Base-by-base conservation (phyloP, 2,797 vertebrate genomes). In the Galagoides demidoff region DNA sequence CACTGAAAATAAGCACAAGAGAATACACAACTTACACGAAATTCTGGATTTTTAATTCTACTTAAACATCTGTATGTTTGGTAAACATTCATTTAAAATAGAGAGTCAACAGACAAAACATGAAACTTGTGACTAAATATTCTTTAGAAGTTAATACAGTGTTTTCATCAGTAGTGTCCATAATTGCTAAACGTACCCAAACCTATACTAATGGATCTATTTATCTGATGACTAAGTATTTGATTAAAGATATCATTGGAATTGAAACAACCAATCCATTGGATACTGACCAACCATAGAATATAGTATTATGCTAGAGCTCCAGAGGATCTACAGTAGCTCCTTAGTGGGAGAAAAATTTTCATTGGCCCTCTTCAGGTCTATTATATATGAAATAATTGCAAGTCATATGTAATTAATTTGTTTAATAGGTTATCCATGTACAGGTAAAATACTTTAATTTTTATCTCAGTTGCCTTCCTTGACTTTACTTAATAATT, bases 1-100 rank as follows among this genome's bases (percentile, higher is more conserved):
- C 77, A 81, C 31, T 86, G 84, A 96, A 91, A 93, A 90, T 82
- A 81, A 55, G 12, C 45, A 3, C 25, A 87, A 16, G 27, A 94
- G 12, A 85, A 4, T 14, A 95, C 31, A 78, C 64, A 55, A 85
- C n/a, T 63, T 64, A 94, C 7, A 93, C 55, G 74, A 85, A 90
- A 31, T 55, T 86, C 61, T 92, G 61, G n/a, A 88, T 88, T 95
- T 92, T 68, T n/a, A 78, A 88, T 61, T 10, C 27, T 43, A 43
- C 22, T 92, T 31, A 83, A 92, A 78, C 25, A 92, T 52, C 34
- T 61, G 57, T 55, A 85, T 6, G 45, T 82, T 84, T 71, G 29
- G 0, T 49, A 78, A 93, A 55, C 6, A 55, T 20, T 37, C 49
- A 79, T 85, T 78, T 90, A 92, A 95, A 89, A 73, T 78, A 64